Evolutionary conservation across 2,888 invertebrate genomes (phyloP).

Genomic region (Trachelus stipa): DNA sequence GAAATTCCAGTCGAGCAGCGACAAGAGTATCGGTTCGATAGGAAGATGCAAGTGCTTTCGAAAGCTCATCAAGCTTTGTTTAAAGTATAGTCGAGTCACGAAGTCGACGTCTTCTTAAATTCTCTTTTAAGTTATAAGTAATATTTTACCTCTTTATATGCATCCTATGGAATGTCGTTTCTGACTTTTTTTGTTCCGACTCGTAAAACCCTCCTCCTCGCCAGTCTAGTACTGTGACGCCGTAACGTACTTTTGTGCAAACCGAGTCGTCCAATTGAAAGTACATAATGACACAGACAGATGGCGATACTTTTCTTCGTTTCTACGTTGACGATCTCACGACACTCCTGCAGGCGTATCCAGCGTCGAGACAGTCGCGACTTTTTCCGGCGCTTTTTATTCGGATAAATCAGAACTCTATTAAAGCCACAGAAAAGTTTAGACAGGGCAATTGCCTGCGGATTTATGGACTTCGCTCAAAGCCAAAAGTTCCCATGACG

Average conservation of each 20-base stretch:
- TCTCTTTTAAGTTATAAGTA: background rate
- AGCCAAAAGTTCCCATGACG: background rate
- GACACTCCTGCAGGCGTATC: background rate
- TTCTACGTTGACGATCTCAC: background rate
- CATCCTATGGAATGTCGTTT: background rate
- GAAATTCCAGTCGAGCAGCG: slow-evolving; percentile 16
- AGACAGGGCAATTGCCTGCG: slow-evolving; percentile 13
- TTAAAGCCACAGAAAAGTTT: slow-evolving; percentile 10
- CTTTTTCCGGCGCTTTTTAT: background rate
- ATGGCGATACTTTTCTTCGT: background rate
- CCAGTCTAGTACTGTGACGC: background rate
- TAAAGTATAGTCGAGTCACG: background rate
- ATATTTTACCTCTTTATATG: background rate
- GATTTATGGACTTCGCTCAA: slow-evolving; percentile 6
- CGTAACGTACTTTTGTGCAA: background rate
- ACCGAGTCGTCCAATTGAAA: background rate
- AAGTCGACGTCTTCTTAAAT: background rate
- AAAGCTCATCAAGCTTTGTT: background rate
- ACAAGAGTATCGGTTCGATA: slow-evolving; percentile 8
- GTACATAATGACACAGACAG: background rate
- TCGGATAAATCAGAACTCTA: background rate
- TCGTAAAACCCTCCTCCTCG: background rate
- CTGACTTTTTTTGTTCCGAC: background rate
- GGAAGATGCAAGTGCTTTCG: background rate
- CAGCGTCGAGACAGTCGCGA: background rate